Percentiles rank a stretch among this genome's conserved stretches.
These are phyloP conservation scores for Henricia sp. DNA, from an alignment of 53 echinoderm and acorn worm species.

Conservation along the genomic window DNA sequence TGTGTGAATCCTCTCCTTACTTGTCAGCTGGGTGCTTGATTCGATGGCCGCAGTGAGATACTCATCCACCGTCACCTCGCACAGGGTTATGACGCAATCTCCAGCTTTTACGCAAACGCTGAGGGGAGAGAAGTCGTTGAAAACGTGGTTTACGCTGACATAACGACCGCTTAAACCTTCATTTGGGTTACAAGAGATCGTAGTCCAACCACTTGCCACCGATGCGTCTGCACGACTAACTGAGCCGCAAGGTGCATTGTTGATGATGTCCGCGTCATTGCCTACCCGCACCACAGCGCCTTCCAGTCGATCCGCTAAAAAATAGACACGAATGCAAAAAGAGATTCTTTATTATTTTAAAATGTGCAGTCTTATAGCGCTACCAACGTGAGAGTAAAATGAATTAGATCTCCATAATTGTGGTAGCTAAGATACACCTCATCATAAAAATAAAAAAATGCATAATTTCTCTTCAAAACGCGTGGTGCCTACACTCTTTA, in stretches of 20 bases:
- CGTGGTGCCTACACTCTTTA: no score
- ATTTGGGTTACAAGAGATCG: background rate
- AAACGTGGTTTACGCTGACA: background rate
- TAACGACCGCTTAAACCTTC: background rate
- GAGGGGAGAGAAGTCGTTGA: background rate
- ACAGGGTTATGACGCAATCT: background rate
- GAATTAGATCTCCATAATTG: no score
- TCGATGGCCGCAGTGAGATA: no score
- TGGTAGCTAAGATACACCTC: no score
- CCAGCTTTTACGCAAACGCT: background rate
- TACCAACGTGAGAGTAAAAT: no score
- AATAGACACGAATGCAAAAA: background rate
- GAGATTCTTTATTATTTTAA: no score
- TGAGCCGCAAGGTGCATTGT: background rate
- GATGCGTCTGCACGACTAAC: background rate
- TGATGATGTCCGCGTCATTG: background rate
- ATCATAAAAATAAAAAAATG: no score
- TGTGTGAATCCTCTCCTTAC: no score
- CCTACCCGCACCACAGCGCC: background rate
- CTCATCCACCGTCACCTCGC: background rate
- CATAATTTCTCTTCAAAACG: no score
- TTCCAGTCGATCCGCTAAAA: background rate
- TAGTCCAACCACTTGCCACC: background rate
- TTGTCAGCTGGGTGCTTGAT: no score
- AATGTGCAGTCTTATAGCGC: no score